Conservation (phyloP, 2,888 invertebrate species). For the Brenthis hecate region DNA sequence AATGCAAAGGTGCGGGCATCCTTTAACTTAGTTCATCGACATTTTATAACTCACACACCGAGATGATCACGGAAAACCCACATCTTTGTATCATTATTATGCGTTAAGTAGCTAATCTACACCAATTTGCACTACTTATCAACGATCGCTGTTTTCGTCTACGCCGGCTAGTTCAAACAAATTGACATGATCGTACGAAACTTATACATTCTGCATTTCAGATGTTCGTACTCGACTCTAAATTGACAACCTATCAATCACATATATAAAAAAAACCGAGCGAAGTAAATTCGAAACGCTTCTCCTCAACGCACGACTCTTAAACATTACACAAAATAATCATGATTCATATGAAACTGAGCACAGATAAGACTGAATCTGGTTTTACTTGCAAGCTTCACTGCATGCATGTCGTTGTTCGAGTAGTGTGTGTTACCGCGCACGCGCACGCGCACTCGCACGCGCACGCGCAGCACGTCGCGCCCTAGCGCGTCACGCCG, state of each 20-base stretch:
- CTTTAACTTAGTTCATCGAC: conserved; percentile 59
- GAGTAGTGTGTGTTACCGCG: conserved; percentile 71
- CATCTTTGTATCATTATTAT: conserved; percentile 77
- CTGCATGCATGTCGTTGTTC: conserved; percentile 81
- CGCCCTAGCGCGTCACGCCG: conserved; percentile 27
- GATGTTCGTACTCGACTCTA: conserved; percentile 76
- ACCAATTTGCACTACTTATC: conserved; percentile 80
- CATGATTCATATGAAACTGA: conserved; percentile 81
- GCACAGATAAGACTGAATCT: conserved; percentile 81
- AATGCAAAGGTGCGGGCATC: conserved; percentile 81
- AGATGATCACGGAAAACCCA: conserved; percentile 75
- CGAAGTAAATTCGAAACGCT: conserved; percentile 83
- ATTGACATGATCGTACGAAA: conserved; percentile 68
- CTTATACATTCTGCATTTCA: conserved; percentile 78
- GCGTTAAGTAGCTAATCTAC: conserved; percentile 76
- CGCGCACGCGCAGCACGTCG: conserved; percentile 24
- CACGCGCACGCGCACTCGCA: conserved; percentile 37
- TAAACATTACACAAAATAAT: conserved; percentile 79
- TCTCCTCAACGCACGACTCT: conserved; percentile 83
- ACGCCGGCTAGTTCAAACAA: conserved; percentile 61
- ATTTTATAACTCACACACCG: conserved; percentile 65
- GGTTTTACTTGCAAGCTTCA: conserved; percentile 82
- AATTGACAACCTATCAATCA: conserved; percentile 75
- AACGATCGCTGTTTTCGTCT: conserved; percentile 65
- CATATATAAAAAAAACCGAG: conserved; percentile 69